Conservation (phyloP, 2,113 vertebrate genomes). For the Osmerus eperlanus region DNA sequence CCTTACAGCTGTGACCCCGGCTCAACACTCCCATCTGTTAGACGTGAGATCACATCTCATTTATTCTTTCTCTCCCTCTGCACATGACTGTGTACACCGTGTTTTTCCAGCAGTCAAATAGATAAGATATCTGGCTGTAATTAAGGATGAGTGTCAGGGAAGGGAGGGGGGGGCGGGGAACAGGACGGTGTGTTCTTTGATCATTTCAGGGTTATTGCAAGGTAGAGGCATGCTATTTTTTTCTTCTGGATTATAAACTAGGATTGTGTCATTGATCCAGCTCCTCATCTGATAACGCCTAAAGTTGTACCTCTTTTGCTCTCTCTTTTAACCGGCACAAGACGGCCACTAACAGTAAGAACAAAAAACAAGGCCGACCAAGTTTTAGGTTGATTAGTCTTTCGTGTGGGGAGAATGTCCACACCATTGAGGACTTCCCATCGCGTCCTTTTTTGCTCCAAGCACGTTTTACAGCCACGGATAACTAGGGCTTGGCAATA, state of each 20-base stretch:
- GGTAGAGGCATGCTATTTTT: background rate
- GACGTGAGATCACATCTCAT: background rate
- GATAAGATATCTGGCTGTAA: constrained; percentile 40
- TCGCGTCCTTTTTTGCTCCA: background rate
- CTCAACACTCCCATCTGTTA: background rate
- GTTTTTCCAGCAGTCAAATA: constrained; percentile 32
- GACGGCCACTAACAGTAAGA: too few species aligned
- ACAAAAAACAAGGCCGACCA: too few species aligned
- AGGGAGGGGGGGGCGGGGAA: background rate
- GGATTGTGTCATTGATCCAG: background rate
- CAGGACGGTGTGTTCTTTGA: background rate
- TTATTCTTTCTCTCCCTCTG: background rate
- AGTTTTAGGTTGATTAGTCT: background rate
- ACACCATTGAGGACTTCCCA: background rate
- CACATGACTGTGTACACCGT: constrained; percentile 9
- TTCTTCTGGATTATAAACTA: background rate
- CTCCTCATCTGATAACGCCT: background rate
- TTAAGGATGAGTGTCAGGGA: constrained; percentile 40
- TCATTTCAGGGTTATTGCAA: background rate
- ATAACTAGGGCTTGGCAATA: too few species aligned
- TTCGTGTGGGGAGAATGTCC: background rate
- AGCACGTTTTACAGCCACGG: background rate
- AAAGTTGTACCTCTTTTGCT: too few species aligned
- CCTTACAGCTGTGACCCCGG: background rate
- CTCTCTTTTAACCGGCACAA: too few species aligned